Base-by-base conservation (phyloP, 2,888 invertebrate species). In the Dioctria rufipes region DNA sequence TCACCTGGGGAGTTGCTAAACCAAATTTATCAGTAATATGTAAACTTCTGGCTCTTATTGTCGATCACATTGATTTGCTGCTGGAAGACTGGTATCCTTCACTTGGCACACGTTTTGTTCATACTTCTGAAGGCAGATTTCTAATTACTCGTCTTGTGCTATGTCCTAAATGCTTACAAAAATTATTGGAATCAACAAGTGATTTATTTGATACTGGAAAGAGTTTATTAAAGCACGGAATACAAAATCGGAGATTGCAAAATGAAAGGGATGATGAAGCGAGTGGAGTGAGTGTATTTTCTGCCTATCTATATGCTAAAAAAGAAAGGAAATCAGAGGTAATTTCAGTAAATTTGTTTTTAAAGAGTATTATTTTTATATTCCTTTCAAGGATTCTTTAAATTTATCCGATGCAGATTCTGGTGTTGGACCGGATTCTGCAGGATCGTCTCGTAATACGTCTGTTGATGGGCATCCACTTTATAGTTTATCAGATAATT, bases 1-100 rank as follows among this genome's bases (percentile, higher is more conserved):
- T 75, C 71, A 66, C 80, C 8, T 77, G 65, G 51, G 91, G 95
- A 79, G 93, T 93, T 37, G 90, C 96, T 79, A 95, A 96, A 85
- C 95, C 96, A 3, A 94, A 93, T 82, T 92, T 93, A 5, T 95
- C 96, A 86, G 93, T 93, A 65, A 92, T 96, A 83, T 93, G 96
- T 0, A 95, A 95, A 86, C 89, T 98, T 13, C 88, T 98, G 80
- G 96, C 98, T 0, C 89, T 98, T 46, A 93, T 96, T 3, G 96
- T 98, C 0, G 98, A 98, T 88, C 98, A 98, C 87, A 95, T 99
- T 83, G 99, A 99, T 88, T 93, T 98, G 77, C 90, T 99, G 71
- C 90, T 99, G 0, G 99, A 99, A 88, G 99, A 99, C 89, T 99
- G 99, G 99, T 99, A 98, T 88, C 98, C 98, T 0, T 96, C 97